Percentiles rank a stretch among this genome's conserved stretches.
These are phyloP conservation scores for Phoenicopterus ruber DNA, from an alignment of 2,113 vertebrate species.

Conservation along the genomic window DNA sequence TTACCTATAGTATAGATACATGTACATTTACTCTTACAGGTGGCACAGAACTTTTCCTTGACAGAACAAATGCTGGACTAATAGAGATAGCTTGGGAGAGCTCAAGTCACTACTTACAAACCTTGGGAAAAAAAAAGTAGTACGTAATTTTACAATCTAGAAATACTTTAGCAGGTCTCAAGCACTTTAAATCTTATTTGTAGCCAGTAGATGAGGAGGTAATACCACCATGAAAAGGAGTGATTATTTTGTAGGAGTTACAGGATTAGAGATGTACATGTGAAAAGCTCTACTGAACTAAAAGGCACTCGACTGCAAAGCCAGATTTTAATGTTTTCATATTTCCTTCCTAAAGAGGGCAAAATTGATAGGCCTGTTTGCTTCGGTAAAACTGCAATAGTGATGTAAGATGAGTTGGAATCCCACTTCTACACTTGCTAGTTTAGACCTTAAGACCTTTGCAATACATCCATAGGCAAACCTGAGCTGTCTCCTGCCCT, in stretches of 20 bases:
- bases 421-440: background rate
- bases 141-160: background rate
- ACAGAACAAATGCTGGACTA: background rate
- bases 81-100: background rate
- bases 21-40: background rate
- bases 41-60: background rate
- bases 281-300: background rate
- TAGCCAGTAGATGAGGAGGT: background rate
- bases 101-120: background rate
- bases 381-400: background rate
- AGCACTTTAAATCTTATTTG: background rate
- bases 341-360: background rate
- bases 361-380: background rate
- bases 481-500: background rate
- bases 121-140: background rate
- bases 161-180: too few relatives aligned
- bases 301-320: background rate
- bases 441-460: background rate
- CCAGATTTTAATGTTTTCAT: background rate
- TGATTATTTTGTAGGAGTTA: background rate
- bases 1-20: background rate
- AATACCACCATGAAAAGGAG: background rate
- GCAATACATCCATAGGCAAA: background rate
- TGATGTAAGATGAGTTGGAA: background rate
- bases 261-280: background rate